Base-by-base conservation (phyloP, 2,113 vertebrate genomes). In the Cephalopterus ornatus region DNA sequence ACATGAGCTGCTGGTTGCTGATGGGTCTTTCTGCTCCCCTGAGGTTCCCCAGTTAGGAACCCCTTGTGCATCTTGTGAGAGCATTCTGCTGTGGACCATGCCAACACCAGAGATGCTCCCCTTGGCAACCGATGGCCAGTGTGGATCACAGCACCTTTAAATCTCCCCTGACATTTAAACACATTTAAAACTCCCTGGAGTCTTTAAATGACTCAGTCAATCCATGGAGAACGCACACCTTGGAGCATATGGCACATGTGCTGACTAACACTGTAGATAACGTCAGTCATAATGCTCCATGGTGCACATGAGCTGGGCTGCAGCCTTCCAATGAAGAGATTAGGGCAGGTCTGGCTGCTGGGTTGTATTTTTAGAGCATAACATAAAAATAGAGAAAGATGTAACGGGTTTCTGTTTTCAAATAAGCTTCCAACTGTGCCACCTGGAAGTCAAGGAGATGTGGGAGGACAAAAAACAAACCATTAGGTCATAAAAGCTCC, bases 401-500 rank as follows among this genome's bases (percentile, higher is more conserved):
- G 6, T 89, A 63, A 94, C 59, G 42, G 16, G n/a, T n/a, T 92
- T 89, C 37, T 73, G 23, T 77, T 90, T 85, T 32, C 71, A 80
- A 77, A 80, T 28, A 35, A 55, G 63, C 27, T 80, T 85, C 59
- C 50, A 77, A 1, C 67, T 71, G 42, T 66, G 58, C 82, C 92
- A 90, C 59, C 67, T 74, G 82, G 55, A 71, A 93, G 63, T 58
- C 67, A 92, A 88, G 52, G 87, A 63, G 50, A 80, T 49, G 24
- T 27, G 26, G 37, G 53, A 96, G 63, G 63, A 89, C 42, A 77
- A 41, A 86, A 73, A 0, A 0, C 12, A 67, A 80, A 42, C 28
- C 50, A 39, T 46, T 67, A 61, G 44, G 62, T 79, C 59, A 35
- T 70, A 63, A 83, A 90, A 88, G 10, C 50, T 70, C 22, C 28